Evolutionary conservation across 2,888 invertebrate species (phyloP).

Genomic region (Leuctra nigra): DNA sequence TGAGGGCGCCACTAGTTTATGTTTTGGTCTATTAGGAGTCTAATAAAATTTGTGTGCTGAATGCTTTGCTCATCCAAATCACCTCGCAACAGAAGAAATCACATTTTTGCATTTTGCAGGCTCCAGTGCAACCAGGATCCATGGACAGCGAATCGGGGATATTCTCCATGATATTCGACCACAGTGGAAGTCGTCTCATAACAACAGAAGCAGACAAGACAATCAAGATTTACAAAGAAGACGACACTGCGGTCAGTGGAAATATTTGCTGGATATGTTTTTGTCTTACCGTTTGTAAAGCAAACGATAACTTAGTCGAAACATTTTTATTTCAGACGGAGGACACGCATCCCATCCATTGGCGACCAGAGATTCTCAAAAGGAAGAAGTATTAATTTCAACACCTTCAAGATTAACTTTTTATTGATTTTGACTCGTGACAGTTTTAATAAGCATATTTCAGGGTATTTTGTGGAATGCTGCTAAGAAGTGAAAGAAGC

Average conservation of each 20-base stretch:
- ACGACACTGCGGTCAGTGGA: slow-evolving; percentile 68
- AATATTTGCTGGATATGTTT: not conserved
- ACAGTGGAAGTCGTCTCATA: slow-evolving; percentile 88
- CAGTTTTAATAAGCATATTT: too few species aligned
- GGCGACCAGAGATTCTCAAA: slow-evolving; percentile 95
- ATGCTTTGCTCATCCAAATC: too few species aligned
- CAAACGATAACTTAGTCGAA: too few species aligned
- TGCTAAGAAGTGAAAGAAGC: not conserved
- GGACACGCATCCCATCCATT: slow-evolving; percentile 93
- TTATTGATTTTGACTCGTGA: too few species aligned
- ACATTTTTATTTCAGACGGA: slow-evolving; percentile 54
- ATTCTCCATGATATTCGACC: slow-evolving; percentile 92
- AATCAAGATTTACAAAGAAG: slow-evolving; percentile 97
- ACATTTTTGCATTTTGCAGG: slow-evolving; percentile 48
- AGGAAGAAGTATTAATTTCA: slow-evolving; percentile 71
- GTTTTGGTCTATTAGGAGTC: too few species aligned
- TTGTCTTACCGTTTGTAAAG: not conserved
- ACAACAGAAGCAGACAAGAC: slow-evolving; percentile 99
- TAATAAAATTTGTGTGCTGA: too few species aligned
- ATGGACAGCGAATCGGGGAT: slow-evolving; percentile 99
- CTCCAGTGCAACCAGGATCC: slow-evolving; percentile 95
- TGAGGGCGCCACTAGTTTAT: too few species aligned
- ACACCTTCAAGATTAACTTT: too few species aligned
- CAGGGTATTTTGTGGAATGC: too few species aligned
- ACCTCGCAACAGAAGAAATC: too few species aligned